Percentiles rank a stretch among this genome's conserved stretches.
These are phyloP conservation scores for Pristionchus fissidentatus DNA, from an alignment of 2,888 invertebrate species.

Conservation along the genomic window DNA sequence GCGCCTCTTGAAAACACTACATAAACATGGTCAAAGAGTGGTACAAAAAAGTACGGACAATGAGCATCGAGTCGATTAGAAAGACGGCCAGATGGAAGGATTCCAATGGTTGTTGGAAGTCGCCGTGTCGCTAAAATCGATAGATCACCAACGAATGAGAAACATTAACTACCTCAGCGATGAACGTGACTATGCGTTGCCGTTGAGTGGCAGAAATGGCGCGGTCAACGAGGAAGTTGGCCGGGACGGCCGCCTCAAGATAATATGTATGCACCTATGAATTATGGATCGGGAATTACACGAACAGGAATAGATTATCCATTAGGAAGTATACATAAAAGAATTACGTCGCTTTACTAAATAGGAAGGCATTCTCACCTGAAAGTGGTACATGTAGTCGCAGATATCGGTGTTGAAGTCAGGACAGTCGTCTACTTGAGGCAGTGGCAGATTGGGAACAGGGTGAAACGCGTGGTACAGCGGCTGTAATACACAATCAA, in stretches of 20 bases:
- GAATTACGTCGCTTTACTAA: neutral
- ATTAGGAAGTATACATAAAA: neutral
- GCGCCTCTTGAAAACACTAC: too few species aligned
- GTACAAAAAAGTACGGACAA: neutral
- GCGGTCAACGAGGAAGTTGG: neutral
- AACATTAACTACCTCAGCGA: slow-evolving; percentile 26
- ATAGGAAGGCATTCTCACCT: neutral
- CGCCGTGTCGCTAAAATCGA: slow-evolving; percentile 1
- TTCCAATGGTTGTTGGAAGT: neutral
- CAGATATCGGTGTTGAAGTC: slow-evolving; percentile 26
- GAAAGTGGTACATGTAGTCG: slow-evolving; percentile 26
- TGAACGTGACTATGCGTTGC: neutral
- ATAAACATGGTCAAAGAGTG: neutral
- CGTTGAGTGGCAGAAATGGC: neutral
- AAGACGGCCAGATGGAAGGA: slow-evolving; percentile 24
- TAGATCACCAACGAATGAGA: neutral
- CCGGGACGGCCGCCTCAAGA: neutral
- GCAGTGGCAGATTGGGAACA: neutral
- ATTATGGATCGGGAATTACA: too few species aligned
- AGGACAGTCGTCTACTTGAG: slow-evolving; percentile 2
- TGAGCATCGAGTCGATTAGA: neutral
- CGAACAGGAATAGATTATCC: neutral
- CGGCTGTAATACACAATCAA: neutral
- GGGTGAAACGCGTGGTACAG: slow-evolving; percentile 19
- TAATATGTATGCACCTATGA: neutral